These are phyloP conservation scores for Prinia subflava DNA, from an alignment of 2,113 vertebrate genomes.

Conservation along the genomic window DNA sequence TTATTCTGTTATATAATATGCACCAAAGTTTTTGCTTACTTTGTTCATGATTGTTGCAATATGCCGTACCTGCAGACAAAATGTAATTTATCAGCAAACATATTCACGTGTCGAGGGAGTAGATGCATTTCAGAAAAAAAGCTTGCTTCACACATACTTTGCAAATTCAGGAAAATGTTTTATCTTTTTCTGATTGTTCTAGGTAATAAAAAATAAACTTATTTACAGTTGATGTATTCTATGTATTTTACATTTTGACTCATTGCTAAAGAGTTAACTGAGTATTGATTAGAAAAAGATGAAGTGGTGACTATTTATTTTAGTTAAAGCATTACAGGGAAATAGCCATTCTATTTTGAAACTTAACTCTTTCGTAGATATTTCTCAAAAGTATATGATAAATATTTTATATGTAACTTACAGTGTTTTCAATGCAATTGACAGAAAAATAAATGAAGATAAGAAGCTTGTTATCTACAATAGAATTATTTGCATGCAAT, in stretches of 20 bases:
- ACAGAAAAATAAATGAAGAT: constrained; percentile 37
- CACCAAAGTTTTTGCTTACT: neutral
- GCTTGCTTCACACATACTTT: neutral
- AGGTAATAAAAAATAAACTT: neutral
- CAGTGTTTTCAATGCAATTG: constrained; percentile 36
- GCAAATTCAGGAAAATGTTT: neutral
- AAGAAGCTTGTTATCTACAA: constrained; percentile 20
- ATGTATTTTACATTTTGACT: neutral
- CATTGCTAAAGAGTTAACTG: constrained; percentile 31
- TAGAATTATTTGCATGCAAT: neutral
- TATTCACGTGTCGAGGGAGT: neutral
- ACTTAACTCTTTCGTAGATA: constrained; percentile 30
- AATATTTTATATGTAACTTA: constrained; percentile 58
- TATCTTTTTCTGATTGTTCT: neutral
- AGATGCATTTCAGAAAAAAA: neutral
- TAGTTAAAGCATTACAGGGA: constrained; percentile 25
- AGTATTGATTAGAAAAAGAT: constrained; percentile 40
- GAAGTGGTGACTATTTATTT: constrained; percentile 22
- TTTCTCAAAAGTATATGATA: constrained; percentile 25
- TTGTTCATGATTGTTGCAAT: neutral
- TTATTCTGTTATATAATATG: neutral
- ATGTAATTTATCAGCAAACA: neutral
- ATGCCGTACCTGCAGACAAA: neutral
- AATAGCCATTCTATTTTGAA: constrained; percentile 50
- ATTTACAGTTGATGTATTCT: neutral